These are phyloP conservation scores for Dicentrarchus labrax DNA, from an alignment of 2,113 vertebrate species.

Conservation along the genomic window DNA sequence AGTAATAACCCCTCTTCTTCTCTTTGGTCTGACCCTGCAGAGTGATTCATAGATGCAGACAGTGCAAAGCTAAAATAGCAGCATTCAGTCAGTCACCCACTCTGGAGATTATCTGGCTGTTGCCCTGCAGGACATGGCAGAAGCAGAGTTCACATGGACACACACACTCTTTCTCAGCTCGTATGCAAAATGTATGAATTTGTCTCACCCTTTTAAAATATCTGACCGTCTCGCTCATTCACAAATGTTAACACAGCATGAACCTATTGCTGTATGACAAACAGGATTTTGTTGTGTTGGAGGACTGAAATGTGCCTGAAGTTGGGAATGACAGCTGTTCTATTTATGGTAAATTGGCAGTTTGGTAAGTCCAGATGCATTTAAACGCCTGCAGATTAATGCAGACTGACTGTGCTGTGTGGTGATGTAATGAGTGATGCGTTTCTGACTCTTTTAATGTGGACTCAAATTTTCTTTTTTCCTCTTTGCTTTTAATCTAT, in stretches of 20 bases:
- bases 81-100: conserved; percentile 50
- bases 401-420: conserved; percentile 10
- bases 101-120: conserved; percentile 56
- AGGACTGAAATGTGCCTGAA: not conserved
- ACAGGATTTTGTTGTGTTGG: conserved; percentile 4
- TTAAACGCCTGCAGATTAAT: conserved; percentile 32
- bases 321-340: conserved; percentile 16
- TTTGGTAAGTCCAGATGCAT: conserved; percentile 53
- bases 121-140: conserved; percentile 38
- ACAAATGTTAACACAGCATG: not conserved
- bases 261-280: not conserved
- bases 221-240: not conserved
- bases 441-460: conserved; percentile 19
- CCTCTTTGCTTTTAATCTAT: conserved; percentile 62
- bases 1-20: conserved; percentile 41
- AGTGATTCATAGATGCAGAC: conserved; percentile 53
- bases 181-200: not conserved
- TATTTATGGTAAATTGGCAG: conserved; percentile 46
- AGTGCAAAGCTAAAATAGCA: conserved; percentile 53
- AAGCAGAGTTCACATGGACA: conserved; percentile 12
- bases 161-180: not conserved
- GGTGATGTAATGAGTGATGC: conserved; percentile 55
- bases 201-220: not conserved
- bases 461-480: conserved; percentile 37
- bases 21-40: conserved; percentile 39